Base-by-base conservation (phyloP, 2,888 invertebrate species). In the Camptogramma bilineatum region DNA sequence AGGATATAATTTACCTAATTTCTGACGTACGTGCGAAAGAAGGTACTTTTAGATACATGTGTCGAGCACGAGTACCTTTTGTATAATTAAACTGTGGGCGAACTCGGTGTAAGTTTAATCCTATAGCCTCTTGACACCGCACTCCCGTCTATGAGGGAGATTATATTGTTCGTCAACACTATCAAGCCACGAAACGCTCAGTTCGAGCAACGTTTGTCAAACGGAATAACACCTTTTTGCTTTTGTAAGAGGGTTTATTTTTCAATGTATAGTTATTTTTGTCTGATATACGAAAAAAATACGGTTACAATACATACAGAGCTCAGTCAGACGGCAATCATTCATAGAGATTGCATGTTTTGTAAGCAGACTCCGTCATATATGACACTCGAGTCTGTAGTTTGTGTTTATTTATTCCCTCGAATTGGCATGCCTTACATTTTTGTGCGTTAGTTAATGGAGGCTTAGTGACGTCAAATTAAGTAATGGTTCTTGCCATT, bases 101-200 rank as follows among this genome's bases (percentile, higher is more conserved):
- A 90, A 90, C 88, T 89, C 86, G 88, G 90, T 92, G 90, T 89
- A 89, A 91, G 91, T 92, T 91, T 91, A 92, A 92, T 93, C 91
- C 90, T 90, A 88, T 90, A 91, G 90, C 92, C 91, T 91, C 91
- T 92, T 93, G 92, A 93, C 91, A 90, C 90, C 89, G 83, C 88
- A 84, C 89, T 86, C 84, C 84, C 84, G 80, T 84, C 79, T 82
- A 78, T 31, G 83, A 88, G 88, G 88, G 86, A 90, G 90, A 87
- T 91, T 92, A 92, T 93, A 91, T 90, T 90, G 90, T 91, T 88
- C 89, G 90, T 90, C 90, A 90, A 91, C 90, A 88, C 90, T 91
- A 88, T 91, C 89, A 90, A 91, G 86, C 88, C 84, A 86, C 83
- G 86, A 87, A 86, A 83, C 81, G 80, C 81, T 85, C 84, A 82